Conservation (phyloP, 2,797 vertebrate genomes). For the Pteronotus mesoamericanus region DNA sequence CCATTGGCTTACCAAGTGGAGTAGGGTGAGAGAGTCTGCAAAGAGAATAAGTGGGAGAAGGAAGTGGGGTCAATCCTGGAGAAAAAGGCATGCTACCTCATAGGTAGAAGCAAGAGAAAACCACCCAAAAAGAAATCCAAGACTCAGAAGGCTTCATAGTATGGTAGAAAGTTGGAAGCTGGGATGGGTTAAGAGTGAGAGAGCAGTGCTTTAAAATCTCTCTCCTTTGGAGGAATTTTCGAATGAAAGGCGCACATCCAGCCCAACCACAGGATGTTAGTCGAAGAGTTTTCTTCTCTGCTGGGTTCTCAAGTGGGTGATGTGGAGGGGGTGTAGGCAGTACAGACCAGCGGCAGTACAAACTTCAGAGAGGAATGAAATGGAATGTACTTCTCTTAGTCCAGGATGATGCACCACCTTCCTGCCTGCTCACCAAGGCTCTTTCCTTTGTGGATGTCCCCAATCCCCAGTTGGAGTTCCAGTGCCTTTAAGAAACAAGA, state of each 20-base stretch:
- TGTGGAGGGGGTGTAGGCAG: background rate
- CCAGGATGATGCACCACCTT: background rate
- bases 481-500: background rate
- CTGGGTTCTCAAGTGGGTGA: conserved; percentile 23
- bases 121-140: conserved; percentile 53
- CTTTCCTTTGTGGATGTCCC: background rate
- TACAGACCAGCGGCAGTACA: background rate
- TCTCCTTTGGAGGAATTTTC: background rate
- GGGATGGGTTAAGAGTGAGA: background rate
- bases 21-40: background rate
- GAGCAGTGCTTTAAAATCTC: background rate
- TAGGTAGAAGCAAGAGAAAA: background rate
- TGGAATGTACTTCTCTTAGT: background rate
- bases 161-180: background rate
- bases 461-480: background rate
- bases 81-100: background rate
- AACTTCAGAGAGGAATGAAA: background rate
- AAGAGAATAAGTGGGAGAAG: background rate
- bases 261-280: background rate
- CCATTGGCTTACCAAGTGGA: background rate
- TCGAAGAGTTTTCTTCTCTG: conserved; percentile 35
- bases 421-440: background rate
- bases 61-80: background rate
- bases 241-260: background rate
- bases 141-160: background rate